These are phyloP conservation scores for Andinoacara biseriatus DNA, from an alignment of 2,113 vertebrate species.

Conservation along the genomic window DNA sequence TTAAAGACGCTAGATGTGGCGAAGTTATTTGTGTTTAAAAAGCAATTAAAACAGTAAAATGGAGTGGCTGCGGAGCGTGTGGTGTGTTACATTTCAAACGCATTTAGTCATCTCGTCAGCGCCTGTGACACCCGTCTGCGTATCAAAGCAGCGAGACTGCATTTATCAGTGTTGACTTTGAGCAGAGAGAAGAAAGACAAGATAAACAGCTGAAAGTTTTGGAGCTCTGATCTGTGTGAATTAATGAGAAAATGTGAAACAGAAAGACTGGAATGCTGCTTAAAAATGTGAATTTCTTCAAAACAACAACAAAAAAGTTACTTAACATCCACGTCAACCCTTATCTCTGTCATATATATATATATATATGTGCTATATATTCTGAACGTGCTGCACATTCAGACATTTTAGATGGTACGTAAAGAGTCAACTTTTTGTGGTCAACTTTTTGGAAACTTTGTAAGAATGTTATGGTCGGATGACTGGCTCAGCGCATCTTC, in stretches of 20 bases:
- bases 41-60: slow-evolving; percentile 21
- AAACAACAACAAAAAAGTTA: background rate
- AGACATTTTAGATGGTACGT: background rate
- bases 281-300: background rate
- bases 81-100: slow-evolving; percentile 29
- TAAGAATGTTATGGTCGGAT: slow-evolving; percentile 9
- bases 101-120: slow-evolving; percentile 25
- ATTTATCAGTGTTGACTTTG: slow-evolving; percentile 1
- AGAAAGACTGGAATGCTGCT: background rate
- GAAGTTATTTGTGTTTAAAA: slow-evolving; percentile 53
- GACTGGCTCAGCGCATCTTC: background rate
- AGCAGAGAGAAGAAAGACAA: background rate
- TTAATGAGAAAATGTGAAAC: slow-evolving; percentile 3
- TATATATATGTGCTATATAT: background rate
- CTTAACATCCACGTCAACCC: background rate
- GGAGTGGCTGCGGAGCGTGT: slow-evolving; percentile 5
- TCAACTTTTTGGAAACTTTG: background rate
- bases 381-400: background rate
- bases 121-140: slow-evolving; percentile 10
- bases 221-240: background rate
- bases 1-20: slow-evolving; percentile 47
- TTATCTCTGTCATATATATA: background rate
- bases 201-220: background rate
- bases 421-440: slow-evolving; percentile 1
- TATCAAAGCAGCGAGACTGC: slow-evolving; percentile 2